Evolutionary conservation across 2,797 vertebrate species (phyloP), one percentile per base, ranked within the genome.

Genomic region (Enoplosus armatus): DNA sequence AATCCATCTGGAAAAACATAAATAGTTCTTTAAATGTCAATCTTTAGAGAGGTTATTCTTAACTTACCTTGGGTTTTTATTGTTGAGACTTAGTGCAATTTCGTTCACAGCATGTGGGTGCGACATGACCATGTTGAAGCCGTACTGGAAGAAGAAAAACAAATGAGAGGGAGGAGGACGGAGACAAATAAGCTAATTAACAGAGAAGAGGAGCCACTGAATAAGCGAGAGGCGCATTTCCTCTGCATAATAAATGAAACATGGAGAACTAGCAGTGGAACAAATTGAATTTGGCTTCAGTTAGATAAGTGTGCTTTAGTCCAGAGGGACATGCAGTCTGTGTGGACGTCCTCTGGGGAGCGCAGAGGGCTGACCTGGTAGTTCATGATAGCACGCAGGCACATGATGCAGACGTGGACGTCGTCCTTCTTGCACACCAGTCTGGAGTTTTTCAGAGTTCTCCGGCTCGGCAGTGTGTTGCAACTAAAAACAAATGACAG

Each of bases 111-210:
- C 98, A 31, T 99, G 97, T 0, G 97, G 97, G 66, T 99, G 98
- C 1, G 98, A 99, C 98, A 99, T 99, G 68, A 99, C 98, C 98
- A 99, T 97, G 92, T 99, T 99, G 96, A 99, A 99, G 89, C 98
- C 98, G 1, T 99, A 99, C 98, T 99, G 93, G 47, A 91, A 70
- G 67, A 87, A 55, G 51, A 53, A 63, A 82, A 85, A 77, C 48
- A 73, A 77, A 80, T 26, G 45, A 63, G 53, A 71, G 31, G 78
- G 66, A 85, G 64, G 79, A n/a, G 51, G 67, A 88, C 72, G 51
- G 43, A 89, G 72, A 90, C 64, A 89, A 74, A 83, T 69, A 69
- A 67, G 54, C 6, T 53, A 45, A 82, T 89, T 77, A 76, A 74
- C 29, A 80, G 75, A 74, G 53, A 73, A 71, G 31, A 55, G 35